Evolutionary conservation across 1,140 invertebrate species (phyloP), one percentile per base, ranked within the genome.

Genomic region (Musca vetustissima): DNA sequence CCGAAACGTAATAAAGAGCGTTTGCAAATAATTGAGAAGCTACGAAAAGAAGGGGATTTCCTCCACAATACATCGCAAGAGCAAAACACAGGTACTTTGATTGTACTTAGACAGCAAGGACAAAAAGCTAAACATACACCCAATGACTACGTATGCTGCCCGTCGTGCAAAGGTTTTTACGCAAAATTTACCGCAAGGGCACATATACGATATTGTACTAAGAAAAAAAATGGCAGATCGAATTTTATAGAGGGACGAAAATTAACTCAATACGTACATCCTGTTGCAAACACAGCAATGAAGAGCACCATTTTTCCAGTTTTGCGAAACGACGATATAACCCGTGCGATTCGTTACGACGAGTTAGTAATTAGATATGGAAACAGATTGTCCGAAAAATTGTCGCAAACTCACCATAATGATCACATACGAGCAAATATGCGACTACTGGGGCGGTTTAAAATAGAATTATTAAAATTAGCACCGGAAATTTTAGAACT

Each of bases 41-140:
- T 59, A 59, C 17, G 55, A 59, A 59, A 59, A 32, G n/a, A 59
- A 32, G 55, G 55, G 15, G 55, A 59, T 59, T 59, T 59, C 28
- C 11, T 57, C 13, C 53, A 57, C n/a, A 57, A 57, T n/a, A 32
- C 53, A 14, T 28, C 24, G 9, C 11, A 24, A 19, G n/a, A 57
- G 24, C n/a, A 25, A 13, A 57, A 57, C n/a, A 57, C 22, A 14
- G 53, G 53, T 14, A 17, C 28, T n/a, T 32, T 59, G n/a, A 59
- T 32, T 59, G 55, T 59, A 28, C 15, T 24, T 32, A n/a, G 55
- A 19, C 55, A 59, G 22, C 55, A 59, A 59, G 14, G 24, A 25
- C 24, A 25, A 15, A 59, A 59, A 28, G n/a, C 7, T 25, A 32
- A 59, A 59, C 25, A 59, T 17, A 59, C 25, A 28, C 24, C n/a